These are phyloP conservation scores for Bombus impatiens DNA, from an alignment of 1,140 invertebrate genomes.

Conservation along the genomic window DNA sequence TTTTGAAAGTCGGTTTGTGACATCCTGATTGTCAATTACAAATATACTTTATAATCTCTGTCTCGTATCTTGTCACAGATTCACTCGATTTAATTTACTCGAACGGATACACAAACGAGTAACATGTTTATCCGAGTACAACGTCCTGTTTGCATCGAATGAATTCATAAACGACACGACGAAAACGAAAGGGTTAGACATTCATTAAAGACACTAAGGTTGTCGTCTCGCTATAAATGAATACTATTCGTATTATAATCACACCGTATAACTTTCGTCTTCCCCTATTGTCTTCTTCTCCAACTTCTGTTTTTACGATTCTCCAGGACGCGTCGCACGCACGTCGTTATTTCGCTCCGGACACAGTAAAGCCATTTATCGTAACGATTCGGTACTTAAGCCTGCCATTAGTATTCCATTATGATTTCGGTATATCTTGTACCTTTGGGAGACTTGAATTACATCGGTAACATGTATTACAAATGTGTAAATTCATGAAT, in stretches of 20 bases:
- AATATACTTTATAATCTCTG: not conserved
- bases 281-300: constrained; percentile 16
- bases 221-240: constrained; percentile 20
- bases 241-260: constrained; percentile 24
- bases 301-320: constrained; percentile 35
- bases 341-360: not conserved
- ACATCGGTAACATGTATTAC: not conserved
- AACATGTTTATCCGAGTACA: not conserved
- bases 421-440: not conserved
- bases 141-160: not conserved
- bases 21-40: not conserved
- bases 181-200: not conserved
- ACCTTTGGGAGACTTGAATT: not conserved
- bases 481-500: not conserved
- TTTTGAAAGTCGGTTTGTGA: not conserved
- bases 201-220: not conserved
- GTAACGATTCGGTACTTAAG: not conserved
- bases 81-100: constrained; percentile 2
- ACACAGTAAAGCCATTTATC: not conserved
- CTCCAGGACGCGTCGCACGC: not conserved
- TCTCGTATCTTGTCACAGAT: constrained; percentile 10
- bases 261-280: constrained; percentile 31
- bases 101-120: not conserved
- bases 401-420: constrained; percentile 7
- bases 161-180: constrained; percentile 25